A percentile compares a stretch with the other conserved stretches of the same genome.
These are phyloP conservation scores for Gastracanthus pulcherrimus DNA, from an alignment of 2,888 invertebrate species.

Conservation along the genomic window DNA sequence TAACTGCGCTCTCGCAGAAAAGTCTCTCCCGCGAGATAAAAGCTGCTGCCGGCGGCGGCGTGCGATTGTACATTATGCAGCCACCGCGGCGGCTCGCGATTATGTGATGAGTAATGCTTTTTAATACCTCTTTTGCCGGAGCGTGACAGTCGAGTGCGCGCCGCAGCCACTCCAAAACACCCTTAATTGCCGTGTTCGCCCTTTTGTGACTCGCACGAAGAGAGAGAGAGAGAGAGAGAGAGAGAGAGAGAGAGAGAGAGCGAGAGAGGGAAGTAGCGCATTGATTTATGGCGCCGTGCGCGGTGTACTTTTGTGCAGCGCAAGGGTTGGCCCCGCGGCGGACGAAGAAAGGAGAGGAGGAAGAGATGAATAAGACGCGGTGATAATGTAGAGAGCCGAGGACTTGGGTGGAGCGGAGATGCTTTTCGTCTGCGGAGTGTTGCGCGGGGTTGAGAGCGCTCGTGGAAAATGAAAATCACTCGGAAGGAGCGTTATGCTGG, in stretches of 20 bases:
- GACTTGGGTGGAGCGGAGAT: not conserved
- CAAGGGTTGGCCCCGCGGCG: constrained; percentile 34
- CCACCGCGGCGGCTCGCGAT: constrained; percentile 66
- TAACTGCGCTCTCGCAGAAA: constrained; percentile 31
- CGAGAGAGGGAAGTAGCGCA: constrained; percentile 23
- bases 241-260: constrained; percentile 28
- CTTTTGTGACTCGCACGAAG: constrained; percentile 63
- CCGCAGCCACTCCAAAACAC: constrained; percentile 76
- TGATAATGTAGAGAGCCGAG: constrained; percentile 41
- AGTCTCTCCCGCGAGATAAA: constrained; percentile 5
- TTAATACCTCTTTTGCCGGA: constrained; percentile 71
- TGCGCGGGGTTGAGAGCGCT: too few species aligned
- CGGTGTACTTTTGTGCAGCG: too few species aligned
- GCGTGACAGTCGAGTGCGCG: constrained; percentile 48
- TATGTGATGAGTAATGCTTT: constrained; percentile 78
- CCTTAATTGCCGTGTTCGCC: constrained; percentile 75
- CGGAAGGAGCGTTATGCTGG: not conserved
- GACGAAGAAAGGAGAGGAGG: constrained; percentile 1
- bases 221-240: constrained; percentile 6
- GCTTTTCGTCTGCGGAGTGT: constrained; percentile 28
- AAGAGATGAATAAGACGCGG: constrained; percentile 53
- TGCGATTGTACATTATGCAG: not conserved
- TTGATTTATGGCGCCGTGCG: constrained; percentile 59
- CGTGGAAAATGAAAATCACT: constrained; percentile 52
- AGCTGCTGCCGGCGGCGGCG: constrained; percentile 2